Evolutionary conservation across 2,113 vertebrate species (phyloP).

Genomic region (Taurulus bubalis): DNA sequence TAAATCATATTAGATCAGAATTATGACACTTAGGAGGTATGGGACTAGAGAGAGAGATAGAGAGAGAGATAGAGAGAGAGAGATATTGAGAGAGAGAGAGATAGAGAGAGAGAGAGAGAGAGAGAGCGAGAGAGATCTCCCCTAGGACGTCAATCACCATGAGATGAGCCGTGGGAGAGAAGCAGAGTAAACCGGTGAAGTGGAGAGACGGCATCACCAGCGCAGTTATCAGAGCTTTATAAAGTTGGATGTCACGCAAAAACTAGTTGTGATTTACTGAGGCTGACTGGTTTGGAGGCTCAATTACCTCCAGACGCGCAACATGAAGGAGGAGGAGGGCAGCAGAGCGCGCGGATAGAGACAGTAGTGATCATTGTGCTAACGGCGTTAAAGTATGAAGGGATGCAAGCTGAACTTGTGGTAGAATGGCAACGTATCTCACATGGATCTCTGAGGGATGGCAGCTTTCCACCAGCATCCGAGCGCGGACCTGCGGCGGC

Average conservation of each 20-base stretch:
- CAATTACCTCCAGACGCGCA: constrained; percentile 31
- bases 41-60: constrained; percentile 6
- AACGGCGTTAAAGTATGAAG: constrained; percentile 25
- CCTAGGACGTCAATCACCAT: constrained; percentile 4
- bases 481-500: constrained; percentile 73
- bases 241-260: constrained; percentile 51
- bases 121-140: constrained; percentile 15
- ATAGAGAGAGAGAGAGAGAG: constrained; percentile 12
- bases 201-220: constrained; percentile 22
- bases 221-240: constrained; percentile 57
- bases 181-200: constrained; percentile 62
- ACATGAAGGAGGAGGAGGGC: constrained; percentile 30
- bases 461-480: constrained; percentile 72
- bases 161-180: constrained; percentile 47
- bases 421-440: constrained; percentile 76
- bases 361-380: constrained; percentile 38
- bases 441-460: constrained; percentile 78
- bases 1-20: constrained; percentile 19
- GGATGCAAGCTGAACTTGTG: constrained; percentile 60
- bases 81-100: constrained; percentile 16
- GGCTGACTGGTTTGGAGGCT: not conserved
- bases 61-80: constrained; percentile 29
- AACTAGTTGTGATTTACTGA: constrained; percentile 11
- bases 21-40: constrained; percentile 22
- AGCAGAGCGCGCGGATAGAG: constrained; percentile 35